phyloP scores from a whole-genome alignment of 2,888 invertebrate species.

The Plebejus argus region DNA sequence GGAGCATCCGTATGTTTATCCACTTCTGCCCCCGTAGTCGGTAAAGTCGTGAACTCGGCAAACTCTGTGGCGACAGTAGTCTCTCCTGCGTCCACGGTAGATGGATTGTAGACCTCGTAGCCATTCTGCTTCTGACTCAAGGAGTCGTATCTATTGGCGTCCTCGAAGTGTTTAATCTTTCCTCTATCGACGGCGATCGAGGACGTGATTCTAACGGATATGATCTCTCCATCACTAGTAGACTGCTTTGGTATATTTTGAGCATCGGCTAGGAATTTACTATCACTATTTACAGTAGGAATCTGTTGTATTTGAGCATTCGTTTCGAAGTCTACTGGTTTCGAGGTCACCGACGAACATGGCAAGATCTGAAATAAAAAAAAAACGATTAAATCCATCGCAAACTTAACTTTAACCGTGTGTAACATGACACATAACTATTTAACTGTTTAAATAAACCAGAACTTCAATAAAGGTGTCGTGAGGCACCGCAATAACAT shows the following conservation, averaged over 20 bases:
- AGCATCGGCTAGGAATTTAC: conserved; percentile 45
- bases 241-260: conserved; percentile 52
- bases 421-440: neutral
- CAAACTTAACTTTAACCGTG: neutral
- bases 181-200: conserved; percentile 81
- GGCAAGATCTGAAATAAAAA: conserved; percentile 65
- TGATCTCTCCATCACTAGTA: conserved; percentile 63
- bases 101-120: conserved; percentile 39
- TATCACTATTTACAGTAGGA: conserved; percentile 41
- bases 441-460: neutral
- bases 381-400: conserved; percentile 24
- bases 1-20: conserved; percentile 62
- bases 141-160: conserved; percentile 26
- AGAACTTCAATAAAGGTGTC: neutral
- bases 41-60: conserved; percentile 45
- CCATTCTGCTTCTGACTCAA: conserved; percentile 35
- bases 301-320: conserved; percentile 47
- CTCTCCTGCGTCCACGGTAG: conserved; percentile 36
- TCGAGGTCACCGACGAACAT: conserved; percentile 54
- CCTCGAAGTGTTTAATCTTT: conserved; percentile 50
- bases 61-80: conserved; percentile 35
- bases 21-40: conserved; percentile 51
- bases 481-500: neutral
- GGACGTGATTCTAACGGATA: conserved; percentile 81
- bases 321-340: conserved; percentile 52